Conservation (phyloP, 2,888 invertebrate genomes). For the Ormyrus rosae region DNA sequence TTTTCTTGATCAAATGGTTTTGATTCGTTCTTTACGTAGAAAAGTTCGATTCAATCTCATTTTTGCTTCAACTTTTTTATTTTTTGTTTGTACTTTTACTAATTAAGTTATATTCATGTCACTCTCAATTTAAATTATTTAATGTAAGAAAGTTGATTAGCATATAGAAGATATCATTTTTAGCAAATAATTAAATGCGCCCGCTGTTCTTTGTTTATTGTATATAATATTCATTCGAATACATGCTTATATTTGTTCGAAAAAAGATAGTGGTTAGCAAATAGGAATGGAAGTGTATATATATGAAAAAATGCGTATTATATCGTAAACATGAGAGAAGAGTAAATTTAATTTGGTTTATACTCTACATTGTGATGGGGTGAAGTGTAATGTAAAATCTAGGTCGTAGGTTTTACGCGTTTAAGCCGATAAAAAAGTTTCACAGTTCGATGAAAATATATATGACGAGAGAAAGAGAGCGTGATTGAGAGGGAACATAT, state of each 20-base stretch:
- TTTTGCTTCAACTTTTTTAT: conserved; percentile 32
- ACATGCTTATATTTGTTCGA: conserved; percentile 67
- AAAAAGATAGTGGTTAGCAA: conserved; percentile 56
- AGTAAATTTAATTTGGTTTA: conserved; percentile 66
- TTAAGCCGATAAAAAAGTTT: conserved; percentile 48
- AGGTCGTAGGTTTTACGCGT: conserved; percentile 60
- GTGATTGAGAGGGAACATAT: conserved; percentile 27
- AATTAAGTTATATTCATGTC: conserved; percentile 44
- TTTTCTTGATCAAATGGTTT: conserved; percentile 37
- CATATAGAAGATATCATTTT: conserved; percentile 62
- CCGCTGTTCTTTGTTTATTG: conserved; percentile 63
- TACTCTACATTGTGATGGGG: conserved; percentile 68
- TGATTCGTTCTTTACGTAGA: not conserved
- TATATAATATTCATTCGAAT: conserved; percentile 64
- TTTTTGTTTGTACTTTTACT: conserved; percentile 36
- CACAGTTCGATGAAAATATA: conserved; percentile 49
- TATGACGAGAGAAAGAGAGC: conserved; percentile 13
- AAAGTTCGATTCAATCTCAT: conserved; percentile 16
- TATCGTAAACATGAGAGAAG: conserved; percentile 59
- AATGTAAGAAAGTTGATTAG: conserved; percentile 63
- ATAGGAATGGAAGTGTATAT: conserved; percentile 61
- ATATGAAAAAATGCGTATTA: conserved; percentile 53
- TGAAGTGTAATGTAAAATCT: conserved; percentile 70
- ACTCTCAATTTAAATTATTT: conserved; percentile 65
- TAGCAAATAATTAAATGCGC: conserved; percentile 53